Percentiles rank a stretch among this genome's conserved stretches.
phyloP scores from a whole-genome alignment of 2,113 vertebrate genomes.

The Chinchilla lanigera region DNA sequence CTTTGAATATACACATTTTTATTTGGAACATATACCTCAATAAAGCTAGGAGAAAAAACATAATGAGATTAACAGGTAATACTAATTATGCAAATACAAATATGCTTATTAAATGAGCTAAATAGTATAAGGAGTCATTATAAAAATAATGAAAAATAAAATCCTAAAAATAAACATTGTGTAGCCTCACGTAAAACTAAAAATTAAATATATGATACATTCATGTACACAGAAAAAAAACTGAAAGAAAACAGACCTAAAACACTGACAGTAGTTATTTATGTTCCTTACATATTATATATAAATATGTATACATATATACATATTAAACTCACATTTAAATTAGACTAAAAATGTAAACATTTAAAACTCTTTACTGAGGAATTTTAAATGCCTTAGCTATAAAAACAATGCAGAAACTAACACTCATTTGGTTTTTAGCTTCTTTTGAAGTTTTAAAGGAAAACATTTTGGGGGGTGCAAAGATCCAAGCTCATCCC shows the following conservation, averaged over 20 bases:
- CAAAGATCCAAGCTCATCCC: neutral
- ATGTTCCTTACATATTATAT: neutral
- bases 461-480: slow-evolving; percentile 1
- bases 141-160: slow-evolving; percentile 32
- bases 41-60: neutral
- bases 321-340: slow-evolving; percentile 31
- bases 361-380: neutral
- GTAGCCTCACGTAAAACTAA: slow-evolving; percentile 2
- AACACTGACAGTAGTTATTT: neutral
- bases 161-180: neutral
- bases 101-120: neutral
- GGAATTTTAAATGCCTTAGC: neutral
- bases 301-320: neutral
- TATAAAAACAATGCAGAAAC: neutral
- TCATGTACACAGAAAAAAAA: neutral
- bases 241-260: neutral
- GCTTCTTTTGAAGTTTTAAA: neutral
- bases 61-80: neutral
- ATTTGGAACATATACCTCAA: neutral
- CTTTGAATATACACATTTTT: neutral
- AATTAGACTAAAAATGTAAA: neutral
- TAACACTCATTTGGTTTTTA: slow-evolving; percentile 9
- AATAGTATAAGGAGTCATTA: neutral
- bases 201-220: slow-evolving; percentile 19
- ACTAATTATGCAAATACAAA: slow-evolving; percentile 13